Evolutionary conservation across 2,113 vertebrate genomes (phyloP).

Genomic region (Lucifuga dentata): DNA sequence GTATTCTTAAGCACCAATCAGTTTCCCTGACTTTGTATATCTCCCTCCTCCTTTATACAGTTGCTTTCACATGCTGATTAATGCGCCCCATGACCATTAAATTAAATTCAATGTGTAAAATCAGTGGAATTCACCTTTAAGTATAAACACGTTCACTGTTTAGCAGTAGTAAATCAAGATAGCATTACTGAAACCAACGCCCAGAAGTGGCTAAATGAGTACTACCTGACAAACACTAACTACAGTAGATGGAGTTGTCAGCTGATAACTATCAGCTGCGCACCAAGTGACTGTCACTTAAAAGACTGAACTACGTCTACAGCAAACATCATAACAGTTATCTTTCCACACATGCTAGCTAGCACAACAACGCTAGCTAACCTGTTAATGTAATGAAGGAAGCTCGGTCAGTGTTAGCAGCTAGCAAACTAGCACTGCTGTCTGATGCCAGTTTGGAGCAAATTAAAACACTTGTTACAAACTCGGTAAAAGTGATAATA

Average conservation of each 20-base stretch:
- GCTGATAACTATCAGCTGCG: not conserved
- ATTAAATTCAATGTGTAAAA: too few relatives aligned
- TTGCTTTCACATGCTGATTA: too few relatives aligned
- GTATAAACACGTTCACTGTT: too few relatives aligned
- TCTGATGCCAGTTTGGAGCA: slow-evolving; percentile 53
- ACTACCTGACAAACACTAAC: not conserved
- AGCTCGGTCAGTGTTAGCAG: slow-evolving; percentile 49
- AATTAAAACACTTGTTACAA: slow-evolving; percentile 45
- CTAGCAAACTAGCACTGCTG: slow-evolving; percentile 60
- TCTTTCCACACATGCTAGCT: not conserved
- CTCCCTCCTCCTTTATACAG: too few relatives aligned
- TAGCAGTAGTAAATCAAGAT: too few relatives aligned
- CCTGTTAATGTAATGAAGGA: slow-evolving; percentile 9
- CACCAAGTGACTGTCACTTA: not conserved
- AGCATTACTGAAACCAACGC: too few relatives aligned
- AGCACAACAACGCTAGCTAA: not conserved
- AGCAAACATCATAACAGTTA: too few relatives aligned
- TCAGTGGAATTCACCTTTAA: too few relatives aligned
- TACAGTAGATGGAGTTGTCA: not conserved
- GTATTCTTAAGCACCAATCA: too few relatives aligned
- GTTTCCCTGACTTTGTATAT: too few relatives aligned
- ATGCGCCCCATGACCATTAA: too few relatives aligned
- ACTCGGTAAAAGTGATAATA: slow-evolving; percentile 51
- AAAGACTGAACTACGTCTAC: too few relatives aligned
- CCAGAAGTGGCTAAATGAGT: slow-evolving; percentile 42